A percentile compares a stretch with the other conserved stretches of the same genome.
phyloP scores from a whole-genome alignment of 2,888 invertebrate species.

The Trissolcus brochymenae region DNA sequence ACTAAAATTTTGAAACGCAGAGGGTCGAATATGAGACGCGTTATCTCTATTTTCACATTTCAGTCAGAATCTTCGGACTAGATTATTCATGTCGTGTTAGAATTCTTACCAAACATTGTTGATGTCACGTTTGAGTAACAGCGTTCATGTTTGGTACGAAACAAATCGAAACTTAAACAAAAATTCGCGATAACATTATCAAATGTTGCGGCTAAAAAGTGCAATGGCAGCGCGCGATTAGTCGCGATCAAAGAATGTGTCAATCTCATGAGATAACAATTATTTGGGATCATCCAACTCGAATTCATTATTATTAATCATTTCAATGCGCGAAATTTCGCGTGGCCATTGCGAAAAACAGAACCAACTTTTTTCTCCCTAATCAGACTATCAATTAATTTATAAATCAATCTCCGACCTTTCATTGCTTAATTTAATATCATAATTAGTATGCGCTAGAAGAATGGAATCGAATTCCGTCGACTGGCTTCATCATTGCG shows the following conservation, averaged over 20 bases:
- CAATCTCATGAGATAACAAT: neutral
- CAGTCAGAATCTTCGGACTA: slow-evolving; percentile 68
- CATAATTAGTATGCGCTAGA: slow-evolving; percentile 63
- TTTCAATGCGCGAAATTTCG: slow-evolving; percentile 27
- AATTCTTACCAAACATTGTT: slow-evolving; percentile 61
- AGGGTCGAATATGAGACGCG: slow-evolving; percentile 39
- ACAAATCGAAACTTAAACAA: slow-evolving; percentile 59
- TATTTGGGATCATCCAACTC: neutral
- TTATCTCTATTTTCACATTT: slow-evolving; percentile 56
- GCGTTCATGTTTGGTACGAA: slow-evolving; percentile 63
- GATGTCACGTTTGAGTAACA: slow-evolving; percentile 64
- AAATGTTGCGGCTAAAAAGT: slow-evolving; percentile 50
- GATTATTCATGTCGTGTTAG: slow-evolving; percentile 63
- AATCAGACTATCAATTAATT: slow-evolving; percentile 60
- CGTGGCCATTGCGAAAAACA: slow-evolving; percentile 41
- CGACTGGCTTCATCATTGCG: slow-evolving; percentile 59
- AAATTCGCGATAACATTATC: slow-evolving; percentile 59
- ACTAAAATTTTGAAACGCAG: slow-evolving; percentile 32
- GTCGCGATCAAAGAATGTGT: slow-evolving; percentile 33
- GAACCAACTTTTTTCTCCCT: slow-evolving; percentile 43
- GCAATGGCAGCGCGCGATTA: slow-evolving; percentile 24
- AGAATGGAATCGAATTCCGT: slow-evolving; percentile 60
- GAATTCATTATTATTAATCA: neutral
- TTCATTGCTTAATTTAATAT: slow-evolving; percentile 69
- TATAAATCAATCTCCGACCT: slow-evolving; percentile 67